These are phyloP conservation scores for Acromyrmex echinatior DNA, from an alignment of 1,140 invertebrate species.

Conservation along the genomic window DNA sequence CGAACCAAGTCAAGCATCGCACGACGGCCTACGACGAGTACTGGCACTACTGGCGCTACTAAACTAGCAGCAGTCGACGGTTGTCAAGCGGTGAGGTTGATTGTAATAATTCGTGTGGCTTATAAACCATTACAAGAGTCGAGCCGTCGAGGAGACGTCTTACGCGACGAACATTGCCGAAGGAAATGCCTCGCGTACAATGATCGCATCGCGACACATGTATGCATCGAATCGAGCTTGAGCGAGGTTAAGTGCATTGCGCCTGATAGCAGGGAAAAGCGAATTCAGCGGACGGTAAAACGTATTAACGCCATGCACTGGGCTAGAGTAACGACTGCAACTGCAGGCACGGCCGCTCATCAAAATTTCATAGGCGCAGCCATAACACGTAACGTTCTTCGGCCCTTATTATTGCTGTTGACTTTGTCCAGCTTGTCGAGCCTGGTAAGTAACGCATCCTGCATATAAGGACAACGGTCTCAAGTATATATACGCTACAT, in stretches of 20 bases:
- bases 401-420: conserved; percentile 54
- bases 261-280: no score
- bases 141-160: background rate
- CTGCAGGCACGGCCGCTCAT: background rate
- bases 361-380: conserved; percentile 62
- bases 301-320: conserved; percentile 36
- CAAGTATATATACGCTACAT: conserved; percentile 6
- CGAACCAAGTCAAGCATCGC: background rate
- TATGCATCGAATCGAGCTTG: background rate
- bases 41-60: no score
- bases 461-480: background rate
- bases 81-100: background rate
- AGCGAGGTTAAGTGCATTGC: background rate
- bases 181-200: background rate
- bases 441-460: conserved; percentile 56
- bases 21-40: background rate
- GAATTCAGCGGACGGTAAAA: background rate
- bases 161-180: background rate
- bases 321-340: conserved; percentile 11
- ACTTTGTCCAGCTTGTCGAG: conserved; percentile 24
- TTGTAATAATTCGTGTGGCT: background rate
- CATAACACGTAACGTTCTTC: conserved; percentile 57
- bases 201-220: background rate
- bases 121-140: no score
- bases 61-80: background rate